phyloP scores from a whole-genome alignment of 2,888 invertebrate species.

The Crepidodera aurea region DNA sequence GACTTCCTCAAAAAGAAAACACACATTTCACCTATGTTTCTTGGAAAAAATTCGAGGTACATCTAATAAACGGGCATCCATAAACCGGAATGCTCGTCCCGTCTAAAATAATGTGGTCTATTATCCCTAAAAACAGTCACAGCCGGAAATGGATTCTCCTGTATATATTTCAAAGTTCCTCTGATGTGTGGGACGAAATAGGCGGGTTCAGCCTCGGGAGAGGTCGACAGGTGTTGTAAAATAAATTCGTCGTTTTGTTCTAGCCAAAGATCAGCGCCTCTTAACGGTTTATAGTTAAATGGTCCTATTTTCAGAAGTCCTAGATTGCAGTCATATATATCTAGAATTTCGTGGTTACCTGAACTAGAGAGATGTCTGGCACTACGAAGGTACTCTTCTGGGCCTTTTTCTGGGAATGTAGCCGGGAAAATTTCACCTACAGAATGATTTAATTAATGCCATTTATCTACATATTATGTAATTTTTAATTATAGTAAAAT shows the following conservation, averaged over 20 bases:
- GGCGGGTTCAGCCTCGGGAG: slow-evolving; percentile 90
- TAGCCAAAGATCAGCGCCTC: slow-evolving; percentile 89
- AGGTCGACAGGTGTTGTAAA: slow-evolving; percentile 88
- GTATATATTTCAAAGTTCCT: slow-evolving; percentile 88
- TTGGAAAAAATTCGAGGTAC: not conserved
- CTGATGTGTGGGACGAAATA: slow-evolving; percentile 89
- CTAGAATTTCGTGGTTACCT: slow-evolving; percentile 82
- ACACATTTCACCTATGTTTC: too few relatives aligned
- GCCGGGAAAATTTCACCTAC: slow-evolving; percentile 90
- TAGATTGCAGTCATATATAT: slow-evolving; percentile 87
- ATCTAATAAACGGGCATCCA: slow-evolving; percentile 64
- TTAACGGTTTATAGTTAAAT: slow-evolving; percentile 90
- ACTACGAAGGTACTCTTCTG: slow-evolving; percentile 81
- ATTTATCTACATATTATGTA: too few relatives aligned
- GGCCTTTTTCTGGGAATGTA: slow-evolving; percentile 89
- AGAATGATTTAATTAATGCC: too few relatives aligned
- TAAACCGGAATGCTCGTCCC: slow-evolving; percentile 84
- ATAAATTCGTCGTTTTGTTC: slow-evolving; percentile 92
- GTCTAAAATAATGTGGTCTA: slow-evolving; percentile 87
- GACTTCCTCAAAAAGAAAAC: too few relatives aligned
- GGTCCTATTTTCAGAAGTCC: slow-evolving; percentile 91
- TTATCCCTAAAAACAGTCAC: slow-evolving; percentile 94
- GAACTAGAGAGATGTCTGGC: slow-evolving; percentile 88
- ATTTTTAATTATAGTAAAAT: too few relatives aligned
- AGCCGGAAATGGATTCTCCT: slow-evolving; percentile 93